Evolutionary conservation across 2,113 vertebrate species (phyloP), one percentile per base, ranked within the genome.

Genomic region (Hirundichthys speculiger): DNA sequence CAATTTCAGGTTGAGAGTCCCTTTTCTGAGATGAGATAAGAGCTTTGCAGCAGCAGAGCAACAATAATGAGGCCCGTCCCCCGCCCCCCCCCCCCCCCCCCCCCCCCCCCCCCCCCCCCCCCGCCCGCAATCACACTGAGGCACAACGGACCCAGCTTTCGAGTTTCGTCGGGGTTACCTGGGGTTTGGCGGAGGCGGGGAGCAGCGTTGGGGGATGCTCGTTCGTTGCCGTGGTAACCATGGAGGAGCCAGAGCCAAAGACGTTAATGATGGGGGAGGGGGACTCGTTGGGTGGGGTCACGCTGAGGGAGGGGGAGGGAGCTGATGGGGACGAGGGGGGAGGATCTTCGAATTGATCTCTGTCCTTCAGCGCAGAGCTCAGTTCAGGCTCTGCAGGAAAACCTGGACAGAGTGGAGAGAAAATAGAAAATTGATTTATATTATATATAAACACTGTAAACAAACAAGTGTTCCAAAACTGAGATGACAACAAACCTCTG

Each of bases 171-270:
- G 55, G 60, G 69, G 89, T 89, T 94, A 96, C 94, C 96, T 95
- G 94, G 52, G 93, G 87, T 80, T 90, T 91, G 71, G 93, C 92
- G 55, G 95, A 94, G n/a, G 94, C 91, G 42, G 93, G 91, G 16
- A 93, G 91, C 75, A 93, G 84, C 39, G 93, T 91, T 64, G 93
- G 92, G 79, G 94, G 93, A 81, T 95, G 94, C 80, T 96, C 94
- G 0, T 91, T 93, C 68, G 89, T 95, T 78, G 84, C 92, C 16
- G 87, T 91, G 58, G 90, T 85, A 80, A 96, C 94, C 51, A 90
- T 69, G 3, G 89, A 90, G 64, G 89, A 91, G 56, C 81, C 86
- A 1, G 87, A 86, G 81, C 82, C 85, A 60, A 84, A 83, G 68
- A 70, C 64, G 11, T 52, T 82, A n/a, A 47, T 64, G 19, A 70